Conservation (phyloP, 1,140 invertebrate species). For the Formica exsecta region DNA sequence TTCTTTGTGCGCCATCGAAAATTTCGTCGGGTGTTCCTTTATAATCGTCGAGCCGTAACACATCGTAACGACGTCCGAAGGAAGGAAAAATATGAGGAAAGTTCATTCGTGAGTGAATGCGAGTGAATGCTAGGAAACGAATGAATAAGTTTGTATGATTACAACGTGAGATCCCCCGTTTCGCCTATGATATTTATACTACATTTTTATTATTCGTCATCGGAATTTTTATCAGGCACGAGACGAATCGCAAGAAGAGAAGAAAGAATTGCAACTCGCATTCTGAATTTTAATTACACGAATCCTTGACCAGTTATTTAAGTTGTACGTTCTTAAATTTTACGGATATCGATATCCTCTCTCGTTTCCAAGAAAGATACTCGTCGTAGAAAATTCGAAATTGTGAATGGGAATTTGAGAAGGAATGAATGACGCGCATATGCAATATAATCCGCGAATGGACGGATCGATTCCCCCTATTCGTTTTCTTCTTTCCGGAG, state of each 20-base stretch:
- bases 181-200: neutral
- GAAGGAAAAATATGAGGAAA: neutral
- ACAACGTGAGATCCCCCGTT: neutral
- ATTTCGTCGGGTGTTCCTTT: neutral
- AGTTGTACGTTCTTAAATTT: too few species aligned
- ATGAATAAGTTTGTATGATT: neutral
- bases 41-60: neutral
- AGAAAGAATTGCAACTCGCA: neutral
- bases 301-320: too few species aligned
- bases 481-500: neutral
- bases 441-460: neutral
- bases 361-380: too few species aligned
- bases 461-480: conserved; percentile 4
- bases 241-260: neutral
- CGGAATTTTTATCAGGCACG: neutral
- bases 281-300: too few species aligned
- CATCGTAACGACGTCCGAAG: neutral
- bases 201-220: neutral
- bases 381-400: neutral
- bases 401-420: neutral
- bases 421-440: neutral
- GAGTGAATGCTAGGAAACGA: neutral
- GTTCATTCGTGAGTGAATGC: neutral
- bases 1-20: neutral
- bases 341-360: too few species aligned